Evolutionary conservation across 2,797 vertebrate species (phyloP), one percentile per base, ranked within the genome.

Genomic region (Vireo griseus): DNA sequence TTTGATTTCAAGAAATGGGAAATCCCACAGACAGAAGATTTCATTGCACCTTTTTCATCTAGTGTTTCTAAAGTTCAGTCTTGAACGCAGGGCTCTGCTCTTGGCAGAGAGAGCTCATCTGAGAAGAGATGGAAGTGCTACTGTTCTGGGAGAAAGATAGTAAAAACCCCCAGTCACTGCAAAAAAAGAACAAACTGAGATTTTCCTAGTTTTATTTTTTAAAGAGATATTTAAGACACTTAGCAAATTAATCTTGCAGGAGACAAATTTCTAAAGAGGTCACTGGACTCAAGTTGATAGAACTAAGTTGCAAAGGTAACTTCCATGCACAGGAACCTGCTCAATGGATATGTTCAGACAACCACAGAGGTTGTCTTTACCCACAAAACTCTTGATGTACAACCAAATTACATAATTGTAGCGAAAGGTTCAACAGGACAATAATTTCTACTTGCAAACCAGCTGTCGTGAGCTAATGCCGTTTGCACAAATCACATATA

Each of bases 261-360:
- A 80, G n/a, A 61, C 17, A 31, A 2, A 10, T 24, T 88, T 26
- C 17, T 28, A 21, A 75, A 77, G 20, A 9, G 2, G 3, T 33
- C 40, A 74, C 15, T 39, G 20, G 45, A 81, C 29, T 69, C 11
- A 58, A 80, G 40, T 13, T 37, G 50, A 88, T 86, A 83, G 28
- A 80, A 71, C 6, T 44, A 55, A 39, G 55, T 25, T 57, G 29
- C 20, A 54, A 81, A 75, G 16, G 14, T 63, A 79, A 51, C 20
- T 68, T 76, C n/a, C 13, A 35, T 0, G 1, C 18, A 40, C 4
- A 22, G 25, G 8, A 57, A 71, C n/a, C 8, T 4, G 1, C 14
- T 63, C 19, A 42, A 13, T 33, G 14, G n/a, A 16, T 25, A 42
- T 2, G 11, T 58, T 80, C 51, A 73, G 26, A 81, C 16, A 78